Conservation (phyloP, 2,113 vertebrate genomes). For the Cromileptes altivelis region DNA sequence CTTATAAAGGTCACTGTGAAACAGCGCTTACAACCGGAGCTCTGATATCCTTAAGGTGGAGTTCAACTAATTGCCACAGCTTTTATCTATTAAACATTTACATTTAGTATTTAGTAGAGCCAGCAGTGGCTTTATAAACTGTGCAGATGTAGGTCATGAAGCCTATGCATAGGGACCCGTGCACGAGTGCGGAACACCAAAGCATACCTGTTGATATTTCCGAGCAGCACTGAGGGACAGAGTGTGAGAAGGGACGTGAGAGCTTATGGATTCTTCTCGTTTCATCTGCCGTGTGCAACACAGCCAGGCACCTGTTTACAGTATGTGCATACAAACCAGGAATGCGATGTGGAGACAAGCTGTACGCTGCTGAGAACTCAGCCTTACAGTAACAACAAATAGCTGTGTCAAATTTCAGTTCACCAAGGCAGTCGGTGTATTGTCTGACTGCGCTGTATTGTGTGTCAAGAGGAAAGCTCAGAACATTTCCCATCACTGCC, state of each 20-base stretch:
- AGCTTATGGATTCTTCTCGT: constrained; percentile 28
- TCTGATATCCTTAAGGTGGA: background rate
- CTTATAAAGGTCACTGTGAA: constrained; percentile 20
- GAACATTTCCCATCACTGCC: constrained; percentile 23
- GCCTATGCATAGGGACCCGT: background rate
- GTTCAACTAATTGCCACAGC: background rate
- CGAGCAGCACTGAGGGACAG: background rate
- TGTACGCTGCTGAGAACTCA: constrained; percentile 21
- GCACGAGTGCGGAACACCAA: background rate
- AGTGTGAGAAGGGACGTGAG: background rate
- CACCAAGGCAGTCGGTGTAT: background rate
- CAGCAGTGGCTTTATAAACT: background rate
- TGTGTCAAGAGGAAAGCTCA: constrained; percentile 8
- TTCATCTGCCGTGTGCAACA: background rate
- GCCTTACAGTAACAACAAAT: constrained; percentile 37
- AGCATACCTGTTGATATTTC: background rate
- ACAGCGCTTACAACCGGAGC: constrained; percentile 1
- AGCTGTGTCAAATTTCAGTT: constrained; percentile 34
- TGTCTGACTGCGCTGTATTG: constrained; percentile 8
- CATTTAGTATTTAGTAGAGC: background rate
- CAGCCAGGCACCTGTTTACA: constrained; percentile 45
- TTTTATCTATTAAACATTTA: background rate
- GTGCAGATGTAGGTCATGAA: constrained; percentile 18
- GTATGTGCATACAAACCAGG: constrained; percentile 24
- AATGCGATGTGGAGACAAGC: constrained; percentile 28